These are phyloP conservation scores for Callopanchax toddi DNA, from an alignment of 2,113 vertebrate species.

Conservation along the genomic window DNA sequence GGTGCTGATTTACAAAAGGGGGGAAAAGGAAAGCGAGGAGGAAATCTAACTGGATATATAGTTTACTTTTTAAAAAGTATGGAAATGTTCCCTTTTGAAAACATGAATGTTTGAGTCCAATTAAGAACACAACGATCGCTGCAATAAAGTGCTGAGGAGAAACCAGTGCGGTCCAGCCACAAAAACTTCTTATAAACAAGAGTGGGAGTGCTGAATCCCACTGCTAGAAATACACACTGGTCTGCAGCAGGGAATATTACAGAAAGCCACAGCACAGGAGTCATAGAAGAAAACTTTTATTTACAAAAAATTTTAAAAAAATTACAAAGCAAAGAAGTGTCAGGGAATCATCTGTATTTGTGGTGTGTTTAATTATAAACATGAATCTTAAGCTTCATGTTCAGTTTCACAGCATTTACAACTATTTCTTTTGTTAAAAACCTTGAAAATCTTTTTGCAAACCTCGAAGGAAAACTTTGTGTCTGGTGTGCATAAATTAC, in stretches of 20 bases:
- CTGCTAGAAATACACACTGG: conserved; percentile 68
- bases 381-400: not conserved
- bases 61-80: conserved; percentile 30
- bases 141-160: conserved; percentile 74
- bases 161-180: conserved; percentile 67
- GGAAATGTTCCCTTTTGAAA: conserved; percentile 52
- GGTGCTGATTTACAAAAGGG: conserved; percentile 9
- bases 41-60: conserved; percentile 66
- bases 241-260: conserved; percentile 47
- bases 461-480: not conserved
- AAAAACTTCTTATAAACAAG: conserved; percentile 79
- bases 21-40: conserved; percentile 61
- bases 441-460: not conserved
- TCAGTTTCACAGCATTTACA: not conserved
- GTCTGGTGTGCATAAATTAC: not conserved
- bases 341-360: not conserved
- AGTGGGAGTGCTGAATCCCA: conserved; percentile 68
- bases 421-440: not conserved
- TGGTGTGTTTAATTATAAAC: not conserved
- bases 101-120: conserved; percentile 53
- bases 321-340: not conserved
- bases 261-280: conserved; percentile 38
- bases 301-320: conserved; percentile 5
- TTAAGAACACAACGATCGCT: conserved; percentile 46
- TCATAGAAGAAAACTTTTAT: conserved; percentile 20